These are phyloP conservation scores for Maniola hyperantus DNA, from an alignment of 2,888 invertebrate species.

Conservation along the genomic window DNA sequence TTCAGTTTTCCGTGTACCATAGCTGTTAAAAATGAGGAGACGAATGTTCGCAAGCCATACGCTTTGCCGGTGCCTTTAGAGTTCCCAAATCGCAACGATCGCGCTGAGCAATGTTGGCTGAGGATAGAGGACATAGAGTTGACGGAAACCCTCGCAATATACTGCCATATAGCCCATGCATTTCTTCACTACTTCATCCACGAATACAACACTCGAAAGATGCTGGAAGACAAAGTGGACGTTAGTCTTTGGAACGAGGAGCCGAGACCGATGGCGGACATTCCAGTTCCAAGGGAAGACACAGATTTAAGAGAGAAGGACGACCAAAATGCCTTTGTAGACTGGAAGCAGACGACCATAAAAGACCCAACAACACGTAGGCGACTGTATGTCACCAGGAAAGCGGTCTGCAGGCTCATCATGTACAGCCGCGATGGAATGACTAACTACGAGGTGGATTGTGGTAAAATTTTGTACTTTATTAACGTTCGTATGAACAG, in stretches of 20 bases:
- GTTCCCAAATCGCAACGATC: conserved; percentile 69
- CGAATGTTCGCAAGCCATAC: conserved; percentile 49
- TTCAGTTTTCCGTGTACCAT: conserved; percentile 48
- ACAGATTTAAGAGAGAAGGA: conserved; percentile 34
- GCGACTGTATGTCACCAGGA: conserved; percentile 65
- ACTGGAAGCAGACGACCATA: conserved; percentile 66
- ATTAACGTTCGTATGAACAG: conserved; percentile 61
- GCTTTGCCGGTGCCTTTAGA: conserved; percentile 67
- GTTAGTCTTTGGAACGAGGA: conserved; percentile 69
- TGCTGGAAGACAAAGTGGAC: conserved; percentile 66
- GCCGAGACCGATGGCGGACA: conserved; percentile 50
- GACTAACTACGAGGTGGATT: conserved; percentile 67
- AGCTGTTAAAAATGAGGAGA: conserved; percentile 47
- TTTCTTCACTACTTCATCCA: conserved; percentile 64
- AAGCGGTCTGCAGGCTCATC: conserved; percentile 65
- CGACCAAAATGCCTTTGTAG: conserved; percentile 51
- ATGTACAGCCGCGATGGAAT: conserved; percentile 71
- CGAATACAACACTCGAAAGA: conserved; percentile 69
- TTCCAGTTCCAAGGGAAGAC: conserved; percentile 44
- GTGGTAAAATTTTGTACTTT: conserved; percentile 65
- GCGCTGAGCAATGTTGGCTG: conserved; percentile 72
- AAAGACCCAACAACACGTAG: conserved; percentile 63
- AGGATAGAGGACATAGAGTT: conserved; percentile 69
- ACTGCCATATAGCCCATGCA: conserved; percentile 61
- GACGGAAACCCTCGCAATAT: conserved; percentile 63